These are phyloP conservation scores for Coptotermes formosanus DNA, from an alignment of 1,140 invertebrate genomes.

Conservation along the genomic window DNA sequence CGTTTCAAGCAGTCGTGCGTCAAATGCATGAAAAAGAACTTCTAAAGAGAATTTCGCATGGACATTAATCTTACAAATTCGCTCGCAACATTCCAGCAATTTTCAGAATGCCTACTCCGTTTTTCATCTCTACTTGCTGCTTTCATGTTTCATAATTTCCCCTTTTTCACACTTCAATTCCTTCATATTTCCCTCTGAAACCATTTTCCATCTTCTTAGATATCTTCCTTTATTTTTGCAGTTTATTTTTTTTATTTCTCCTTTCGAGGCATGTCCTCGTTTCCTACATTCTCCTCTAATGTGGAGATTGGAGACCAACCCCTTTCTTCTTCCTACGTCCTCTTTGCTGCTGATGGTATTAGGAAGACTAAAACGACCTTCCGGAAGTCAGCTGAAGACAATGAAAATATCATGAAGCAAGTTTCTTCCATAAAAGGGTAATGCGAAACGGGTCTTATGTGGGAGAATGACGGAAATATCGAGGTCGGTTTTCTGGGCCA, in stretches of 20 bases:
- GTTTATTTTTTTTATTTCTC: not conserved
- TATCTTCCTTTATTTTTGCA: not conserved
- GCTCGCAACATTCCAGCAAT: not conserved
- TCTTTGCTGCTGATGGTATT: not conserved
- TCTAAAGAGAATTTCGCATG: not conserved
- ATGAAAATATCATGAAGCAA: slow-evolving; percentile 7
- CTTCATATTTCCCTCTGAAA: not conserved
- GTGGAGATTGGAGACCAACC: not conserved
- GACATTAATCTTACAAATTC: not conserved
- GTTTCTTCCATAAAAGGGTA: not conserved
- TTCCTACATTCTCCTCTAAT: not conserved
- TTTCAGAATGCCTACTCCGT: not conserved
- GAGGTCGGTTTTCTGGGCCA: not conserved
- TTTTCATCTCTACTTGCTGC: not conserved
- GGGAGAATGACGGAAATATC: not conserved
- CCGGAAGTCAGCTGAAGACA: slow-evolving; percentile 1
- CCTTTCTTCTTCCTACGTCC: not conserved
- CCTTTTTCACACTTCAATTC: slow-evolving; percentile 6
- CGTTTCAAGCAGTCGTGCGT: not conserved
- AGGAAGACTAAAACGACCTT: not conserved
- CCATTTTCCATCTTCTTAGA: slow-evolving; percentile 3
- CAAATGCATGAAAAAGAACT: not conserved
- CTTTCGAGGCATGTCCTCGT: not conserved
- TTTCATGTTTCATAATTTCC: not conserved
- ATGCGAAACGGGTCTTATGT: not conserved